Percentiles rank a stretch among this genome's conserved stretches.
Conservation (phyloP, 2,888 invertebrate genomes). For the Apodemia duryi region DNA sequence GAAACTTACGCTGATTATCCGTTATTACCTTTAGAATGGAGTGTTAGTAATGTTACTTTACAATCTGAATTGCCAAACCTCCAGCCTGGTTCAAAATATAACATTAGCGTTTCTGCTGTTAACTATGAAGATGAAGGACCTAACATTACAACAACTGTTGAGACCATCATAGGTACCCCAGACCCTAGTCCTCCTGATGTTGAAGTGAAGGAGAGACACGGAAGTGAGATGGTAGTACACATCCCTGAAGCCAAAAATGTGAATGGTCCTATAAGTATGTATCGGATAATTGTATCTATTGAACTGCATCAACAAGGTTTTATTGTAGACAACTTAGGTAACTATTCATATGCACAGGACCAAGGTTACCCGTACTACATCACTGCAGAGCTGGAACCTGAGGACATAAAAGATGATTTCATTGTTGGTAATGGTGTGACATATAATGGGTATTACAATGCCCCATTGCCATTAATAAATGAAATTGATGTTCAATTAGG, state of each 20-base stretch:
- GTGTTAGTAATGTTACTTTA: conserved; percentile 78
- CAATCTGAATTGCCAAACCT: conserved; percentile 81
- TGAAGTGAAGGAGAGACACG: conserved; percentile 79
- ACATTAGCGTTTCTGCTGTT: conserved; percentile 84
- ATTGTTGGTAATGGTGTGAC: conserved; percentile 86
- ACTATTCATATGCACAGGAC: conserved; percentile 82
- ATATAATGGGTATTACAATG: conserved; percentile 88
- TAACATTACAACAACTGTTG: conserved; percentile 73
- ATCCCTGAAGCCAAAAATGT: conserved; percentile 84
- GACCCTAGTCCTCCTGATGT: conserved; percentile 86
- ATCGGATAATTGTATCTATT: conserved; percentile 86
- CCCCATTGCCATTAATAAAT: conserved; percentile 81
- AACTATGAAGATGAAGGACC: conserved; percentile 81
- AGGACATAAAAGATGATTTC: conserved; percentile 83
- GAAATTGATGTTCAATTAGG: conserved; percentile 85
- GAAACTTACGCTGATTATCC: conserved; percentile 78
- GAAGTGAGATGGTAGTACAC: conserved; percentile 82
- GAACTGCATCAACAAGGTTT: conserved; percentile 82
- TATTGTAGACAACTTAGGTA: conserved; percentile 79
- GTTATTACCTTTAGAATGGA: conserved; percentile 75
- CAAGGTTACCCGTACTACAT: conserved; percentile 89
- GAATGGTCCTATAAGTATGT: conserved; percentile 88
- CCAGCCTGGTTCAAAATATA: conserved; percentile 87
- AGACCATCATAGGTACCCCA: conserved; percentile 85
- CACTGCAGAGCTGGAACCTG: conserved; percentile 86